A percentile compares a stretch with the other conserved stretches of the same genome.
Evolutionary conservation across 2,888 invertebrate species (phyloP).

Genomic region (Aphodius granarius): DNA sequence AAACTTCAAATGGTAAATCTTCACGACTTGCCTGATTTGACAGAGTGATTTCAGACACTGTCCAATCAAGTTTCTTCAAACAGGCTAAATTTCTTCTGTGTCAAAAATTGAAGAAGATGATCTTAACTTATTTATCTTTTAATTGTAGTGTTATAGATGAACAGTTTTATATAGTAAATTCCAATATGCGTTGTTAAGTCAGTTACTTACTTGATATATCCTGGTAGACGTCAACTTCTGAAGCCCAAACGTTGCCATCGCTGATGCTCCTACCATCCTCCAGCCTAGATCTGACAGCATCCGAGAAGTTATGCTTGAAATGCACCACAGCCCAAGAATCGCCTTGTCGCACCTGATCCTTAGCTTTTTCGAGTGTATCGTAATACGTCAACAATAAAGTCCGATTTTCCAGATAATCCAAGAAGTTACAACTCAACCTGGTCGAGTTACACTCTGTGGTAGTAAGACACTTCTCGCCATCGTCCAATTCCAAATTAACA

Average conservation of each 20-base stretch:
- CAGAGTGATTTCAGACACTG: no score
- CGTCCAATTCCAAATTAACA: constrained; percentile 73
- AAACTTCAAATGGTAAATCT: no score
- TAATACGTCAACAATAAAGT: constrained; percentile 62
- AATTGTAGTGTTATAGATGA: no score
- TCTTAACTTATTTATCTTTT: no score
- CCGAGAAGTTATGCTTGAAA: constrained; percentile 77
- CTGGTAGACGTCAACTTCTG: constrained; percentile 72
- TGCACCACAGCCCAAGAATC: constrained; percentile 76
- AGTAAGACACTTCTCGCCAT: constrained; percentile 42
- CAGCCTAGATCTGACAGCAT: constrained; percentile 60
- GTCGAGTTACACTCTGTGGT: constrained; percentile 63
- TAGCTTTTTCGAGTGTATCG: constrained; percentile 61
- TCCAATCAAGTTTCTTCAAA: no score
- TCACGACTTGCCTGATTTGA: no score
- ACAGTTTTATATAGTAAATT: no score
- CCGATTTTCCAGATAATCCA: constrained; percentile 69
- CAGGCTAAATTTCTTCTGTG: no score
- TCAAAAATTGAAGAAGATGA: no score
- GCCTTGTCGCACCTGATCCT: constrained; percentile 68
- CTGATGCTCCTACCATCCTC: constrained; percentile 58
- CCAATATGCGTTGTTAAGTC: no score
- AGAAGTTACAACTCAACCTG: constrained; percentile 75
- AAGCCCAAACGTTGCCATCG: constrained; percentile 61
- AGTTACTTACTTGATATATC: constrained; percentile 89